phyloP scores from a whole-genome alignment of 37 sponge, comb jelly and placozoan species.

The Petrosia ficiformis region DNA sequence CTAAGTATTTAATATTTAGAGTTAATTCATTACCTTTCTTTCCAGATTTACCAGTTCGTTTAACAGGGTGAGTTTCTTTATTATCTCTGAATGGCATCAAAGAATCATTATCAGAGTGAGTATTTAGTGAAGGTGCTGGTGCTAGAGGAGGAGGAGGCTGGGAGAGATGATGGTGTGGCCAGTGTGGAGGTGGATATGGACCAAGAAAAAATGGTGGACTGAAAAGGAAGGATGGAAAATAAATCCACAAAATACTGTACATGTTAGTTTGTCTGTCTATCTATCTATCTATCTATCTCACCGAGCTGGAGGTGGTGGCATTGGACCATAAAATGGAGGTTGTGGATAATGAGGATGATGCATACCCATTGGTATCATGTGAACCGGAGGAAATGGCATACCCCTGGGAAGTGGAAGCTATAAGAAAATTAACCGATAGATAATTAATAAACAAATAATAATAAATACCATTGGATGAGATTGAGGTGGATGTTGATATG shows the following conservation, averaged over 20 bases:
- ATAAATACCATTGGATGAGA: too few relatives aligned
- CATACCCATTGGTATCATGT: constrained; percentile 15
- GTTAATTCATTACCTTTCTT: too few relatives aligned
- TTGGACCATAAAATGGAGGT: background rate
- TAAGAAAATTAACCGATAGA: too few relatives aligned
- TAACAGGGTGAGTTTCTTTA: too few relatives aligned
- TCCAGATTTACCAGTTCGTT: too few relatives aligned
- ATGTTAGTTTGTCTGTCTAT: background rate
- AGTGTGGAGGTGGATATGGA: background rate
- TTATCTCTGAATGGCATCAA: background rate
- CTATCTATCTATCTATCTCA: too few relatives aligned
- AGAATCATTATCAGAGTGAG: background rate
- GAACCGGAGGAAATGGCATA: too few relatives aligned
- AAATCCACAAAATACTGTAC: background rate
- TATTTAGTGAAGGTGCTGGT: background rate
- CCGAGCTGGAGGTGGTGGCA: background rate
- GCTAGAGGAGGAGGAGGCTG: background rate
- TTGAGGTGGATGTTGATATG: too few relatives aligned
- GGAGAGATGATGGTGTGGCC: background rate
- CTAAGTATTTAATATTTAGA: too few relatives aligned
- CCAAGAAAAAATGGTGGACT: background rate
- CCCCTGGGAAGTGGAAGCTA: too few relatives aligned
- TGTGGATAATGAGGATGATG: background rate
- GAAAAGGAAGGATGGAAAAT: background rate
- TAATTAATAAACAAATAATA: too few relatives aligned